phyloP scores from a whole-genome alignment of 2,113 vertebrate species.

The Trichomycterus rosablanca region DNA sequence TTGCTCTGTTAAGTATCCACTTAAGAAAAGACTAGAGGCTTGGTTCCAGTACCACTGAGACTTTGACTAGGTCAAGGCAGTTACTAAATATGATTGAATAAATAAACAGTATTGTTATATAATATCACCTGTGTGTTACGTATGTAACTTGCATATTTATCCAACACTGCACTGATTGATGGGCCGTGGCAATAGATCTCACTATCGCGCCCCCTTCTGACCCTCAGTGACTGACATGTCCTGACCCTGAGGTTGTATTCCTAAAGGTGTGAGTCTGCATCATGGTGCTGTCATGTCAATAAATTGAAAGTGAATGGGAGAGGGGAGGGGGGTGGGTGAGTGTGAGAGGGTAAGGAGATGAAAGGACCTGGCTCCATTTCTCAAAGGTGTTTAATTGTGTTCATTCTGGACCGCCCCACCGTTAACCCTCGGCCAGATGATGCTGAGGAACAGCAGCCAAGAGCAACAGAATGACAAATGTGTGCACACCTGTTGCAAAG shows the following conservation, averaged over 20 bases:
- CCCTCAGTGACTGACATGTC: conserved; percentile 35
- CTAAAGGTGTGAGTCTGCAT: conserved; percentile 36
- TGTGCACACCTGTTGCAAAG: conserved; percentile 37
- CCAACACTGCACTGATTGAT: too few species aligned
- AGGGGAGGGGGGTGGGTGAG: conserved; percentile 28
- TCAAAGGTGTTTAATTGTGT: conserved; percentile 69
- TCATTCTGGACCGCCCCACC: conserved; percentile 64
- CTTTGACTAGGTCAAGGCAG: too few species aligned
- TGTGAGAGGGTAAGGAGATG: background rate
- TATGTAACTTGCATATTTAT: too few species aligned
- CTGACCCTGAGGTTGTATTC: conserved; percentile 37
- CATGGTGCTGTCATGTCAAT: conserved; percentile 22
- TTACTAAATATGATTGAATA: too few species aligned
- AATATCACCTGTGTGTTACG: too few species aligned
- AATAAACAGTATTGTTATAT: too few species aligned
- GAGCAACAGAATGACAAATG: conserved; percentile 42
- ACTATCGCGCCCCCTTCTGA: conserved; percentile 39
- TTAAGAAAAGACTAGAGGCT: too few species aligned
- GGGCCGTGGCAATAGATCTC: conserved; percentile 21
- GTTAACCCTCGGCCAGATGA: conserved; percentile 57
- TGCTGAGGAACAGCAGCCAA: conserved; percentile 52
- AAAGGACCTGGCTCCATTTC: conserved; percentile 56
- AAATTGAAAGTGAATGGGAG: conserved; percentile 9
- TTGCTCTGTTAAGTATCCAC: too few species aligned
- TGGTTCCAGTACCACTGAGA: too few species aligned